These are phyloP conservation scores for Falco peregrinus DNA, from an alignment of 2,797 vertebrate genomes.

Conservation along the genomic window DNA sequence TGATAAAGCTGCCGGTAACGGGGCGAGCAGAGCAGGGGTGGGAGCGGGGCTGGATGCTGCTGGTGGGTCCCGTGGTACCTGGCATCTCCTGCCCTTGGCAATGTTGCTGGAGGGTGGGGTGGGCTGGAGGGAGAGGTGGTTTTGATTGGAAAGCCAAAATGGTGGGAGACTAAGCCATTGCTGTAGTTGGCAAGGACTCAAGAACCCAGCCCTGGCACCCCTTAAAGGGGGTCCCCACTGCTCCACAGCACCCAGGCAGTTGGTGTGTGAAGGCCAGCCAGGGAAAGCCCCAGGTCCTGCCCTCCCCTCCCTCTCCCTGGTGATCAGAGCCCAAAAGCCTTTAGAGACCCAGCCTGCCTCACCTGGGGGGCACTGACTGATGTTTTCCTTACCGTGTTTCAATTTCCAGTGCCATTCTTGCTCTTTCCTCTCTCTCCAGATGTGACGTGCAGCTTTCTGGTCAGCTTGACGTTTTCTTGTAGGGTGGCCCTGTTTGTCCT, in stretches of 20 bases:
- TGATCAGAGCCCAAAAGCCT: neutral
- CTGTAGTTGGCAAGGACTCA: neutral
- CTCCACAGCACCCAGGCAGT: neutral
- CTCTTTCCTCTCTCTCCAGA: neutral
- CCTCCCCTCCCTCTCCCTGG: fast-evolving
- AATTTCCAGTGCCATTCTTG: neutral
- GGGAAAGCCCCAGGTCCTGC: neutral
- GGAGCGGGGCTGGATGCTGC: neutral
- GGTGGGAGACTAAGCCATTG: neutral
- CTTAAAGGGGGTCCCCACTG: no score
- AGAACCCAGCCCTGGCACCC: neutral
- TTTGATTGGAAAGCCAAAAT: neutral
- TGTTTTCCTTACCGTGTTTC: neutral
- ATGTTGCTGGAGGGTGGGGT: neutral
- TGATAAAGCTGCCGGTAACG: neutral
- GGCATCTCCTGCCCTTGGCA: neutral
- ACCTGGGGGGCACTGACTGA: no score
- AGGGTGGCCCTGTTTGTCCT: neutral
- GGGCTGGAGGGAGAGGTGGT: neutral
- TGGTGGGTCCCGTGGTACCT: fast-evolving
- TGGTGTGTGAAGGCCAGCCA: neutral
- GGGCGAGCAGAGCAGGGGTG: neutral
- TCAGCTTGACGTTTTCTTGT: neutral
- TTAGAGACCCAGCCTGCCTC: neutral
- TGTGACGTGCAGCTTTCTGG: neutral